Conservation (phyloP, 2,797 vertebrate species). For the Oophaga sylvatica region DNA sequence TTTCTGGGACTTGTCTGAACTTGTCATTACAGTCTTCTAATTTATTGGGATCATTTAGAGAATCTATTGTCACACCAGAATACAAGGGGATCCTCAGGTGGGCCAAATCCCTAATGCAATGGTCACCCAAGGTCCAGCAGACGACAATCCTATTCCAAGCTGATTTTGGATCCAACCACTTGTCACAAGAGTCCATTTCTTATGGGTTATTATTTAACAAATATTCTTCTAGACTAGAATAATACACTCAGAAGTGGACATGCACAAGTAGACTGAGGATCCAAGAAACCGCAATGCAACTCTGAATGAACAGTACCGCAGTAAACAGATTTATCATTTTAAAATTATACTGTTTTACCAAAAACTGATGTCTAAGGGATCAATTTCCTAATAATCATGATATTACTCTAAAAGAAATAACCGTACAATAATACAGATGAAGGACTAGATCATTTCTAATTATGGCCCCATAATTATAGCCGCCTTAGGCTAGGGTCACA, state of each 20-base stretch:
- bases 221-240: too few relatives aligned
- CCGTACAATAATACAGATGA: background rate
- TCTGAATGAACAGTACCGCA: background rate
- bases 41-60: background rate
- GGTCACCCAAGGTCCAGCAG: background rate
- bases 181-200: background rate
- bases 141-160: background rate
- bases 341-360: background rate
- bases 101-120: background rate
- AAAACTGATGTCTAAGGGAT: background rate
- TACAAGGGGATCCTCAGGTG: background rate
- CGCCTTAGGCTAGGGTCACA: too few relatives aligned
- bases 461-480: background rate
- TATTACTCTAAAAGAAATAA: background rate
- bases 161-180: background rate
- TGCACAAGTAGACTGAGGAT: background rate
- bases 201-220: background rate
- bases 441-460: background rate
- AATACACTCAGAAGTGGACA: background rate
- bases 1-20: too few relatives aligned
- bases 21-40: too few relatives aligned
- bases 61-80: background rate
- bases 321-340: background rate
- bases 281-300: background rate
- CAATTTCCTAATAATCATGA: background rate